Conservation (phyloP, 1,140 invertebrate genomes). For the Mamestra configurata region DNA sequence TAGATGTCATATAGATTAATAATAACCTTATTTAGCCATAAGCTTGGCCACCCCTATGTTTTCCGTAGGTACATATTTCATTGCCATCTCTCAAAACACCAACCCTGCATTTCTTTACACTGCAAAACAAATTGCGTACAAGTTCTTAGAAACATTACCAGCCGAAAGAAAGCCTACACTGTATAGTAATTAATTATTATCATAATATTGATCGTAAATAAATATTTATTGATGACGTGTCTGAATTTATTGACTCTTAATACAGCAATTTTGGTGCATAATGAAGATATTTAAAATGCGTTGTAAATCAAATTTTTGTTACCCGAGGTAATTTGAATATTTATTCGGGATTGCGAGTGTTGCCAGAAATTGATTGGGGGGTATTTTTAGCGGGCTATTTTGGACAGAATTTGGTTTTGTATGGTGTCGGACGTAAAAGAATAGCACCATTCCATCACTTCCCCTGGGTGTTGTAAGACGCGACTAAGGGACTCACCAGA, state of each 20-base stretch:
- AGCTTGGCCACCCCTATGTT: not conserved
- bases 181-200: conserved; percentile 69
- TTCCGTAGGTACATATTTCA: not conserved
- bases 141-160: conserved; percentile 75
- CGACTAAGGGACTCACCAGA: too few species aligned
- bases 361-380: not conserved
- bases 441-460: too few species aligned
- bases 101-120: conserved; percentile 59
- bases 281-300: conserved; percentile 58
- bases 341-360: not conserved
- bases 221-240: conserved; percentile 70
- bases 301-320: conserved; percentile 34
- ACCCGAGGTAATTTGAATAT: conserved; percentile 32
- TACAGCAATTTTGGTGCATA: conserved; percentile 54
- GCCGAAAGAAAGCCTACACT: conserved; percentile 64
- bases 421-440: too few species aligned
- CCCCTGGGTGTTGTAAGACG: too few species aligned
- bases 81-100: conserved; percentile 41
- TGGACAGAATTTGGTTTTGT: not conserved
- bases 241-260: conserved; percentile 64
- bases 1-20: too few species aligned
- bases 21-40: too few species aligned
- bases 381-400: not conserved
- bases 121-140: conserved; percentile 75
- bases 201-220: conserved; percentile 61